A percentile compares a stretch with the other conserved stretches of the same genome.
Evolutionary conservation across 2,113 vertebrate genomes (phyloP).

Genomic region (Malurus alboscapulatus): DNA sequence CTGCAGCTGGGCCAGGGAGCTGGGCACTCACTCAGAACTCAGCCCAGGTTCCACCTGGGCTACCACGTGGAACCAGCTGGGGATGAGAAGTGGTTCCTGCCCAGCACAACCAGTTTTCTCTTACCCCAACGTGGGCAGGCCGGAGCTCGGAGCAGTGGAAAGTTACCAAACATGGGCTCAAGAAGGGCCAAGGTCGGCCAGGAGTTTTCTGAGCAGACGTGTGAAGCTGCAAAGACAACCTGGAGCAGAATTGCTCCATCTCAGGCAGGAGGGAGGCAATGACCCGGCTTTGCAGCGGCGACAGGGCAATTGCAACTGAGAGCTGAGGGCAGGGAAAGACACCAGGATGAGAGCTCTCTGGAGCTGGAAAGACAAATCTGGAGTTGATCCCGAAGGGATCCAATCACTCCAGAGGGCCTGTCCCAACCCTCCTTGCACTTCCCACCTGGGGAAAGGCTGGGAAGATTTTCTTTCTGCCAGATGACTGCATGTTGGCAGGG

Average conservation of each 20-base stretch:
- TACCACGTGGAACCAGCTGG: constrained; percentile 42
- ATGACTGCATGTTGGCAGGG: fast-evolving
- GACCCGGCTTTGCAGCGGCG: fast-evolving
- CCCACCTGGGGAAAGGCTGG: not conserved
- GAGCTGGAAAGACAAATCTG: not conserved
- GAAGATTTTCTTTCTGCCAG: not conserved
- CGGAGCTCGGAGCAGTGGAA: constrained; percentile 44
- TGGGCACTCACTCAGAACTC: not conserved
- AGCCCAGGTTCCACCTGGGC: not conserved
- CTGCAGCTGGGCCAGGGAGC: fast-evolving
- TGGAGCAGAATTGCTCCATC: not conserved
- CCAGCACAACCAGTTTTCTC: constrained; percentile 66
- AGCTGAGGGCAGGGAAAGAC: fast-evolving
- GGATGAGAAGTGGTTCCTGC: constrained; percentile 36
- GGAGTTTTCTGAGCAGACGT: not conserved
- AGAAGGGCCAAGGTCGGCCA: constrained; percentile 59
- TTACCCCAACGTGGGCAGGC: not conserved
- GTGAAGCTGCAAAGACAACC: constrained; percentile 41
- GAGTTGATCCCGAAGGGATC: not conserved
- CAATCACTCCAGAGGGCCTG: not conserved
- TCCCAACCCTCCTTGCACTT: not conserved
- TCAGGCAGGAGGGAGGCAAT: not conserved
- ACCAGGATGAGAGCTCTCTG: not conserved
- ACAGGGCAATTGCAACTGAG: not conserved
- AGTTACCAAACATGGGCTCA: constrained; percentile 43